Evolutionary conservation across 2,113 vertebrate genomes (phyloP).

Genomic region (Platysteira castanea): DNA sequence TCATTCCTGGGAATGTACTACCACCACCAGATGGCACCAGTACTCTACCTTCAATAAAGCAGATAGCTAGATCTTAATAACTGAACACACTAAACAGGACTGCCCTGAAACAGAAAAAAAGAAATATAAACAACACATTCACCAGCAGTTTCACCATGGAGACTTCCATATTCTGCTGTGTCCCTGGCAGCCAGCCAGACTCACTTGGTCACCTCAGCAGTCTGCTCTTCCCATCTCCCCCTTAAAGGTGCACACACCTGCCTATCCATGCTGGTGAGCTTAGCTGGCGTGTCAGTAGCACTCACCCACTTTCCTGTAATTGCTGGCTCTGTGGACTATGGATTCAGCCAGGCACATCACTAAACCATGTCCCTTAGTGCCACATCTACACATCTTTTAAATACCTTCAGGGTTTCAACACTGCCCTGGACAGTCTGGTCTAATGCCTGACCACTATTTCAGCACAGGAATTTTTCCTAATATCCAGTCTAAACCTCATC

Average conservation of each 20-base stretch:
- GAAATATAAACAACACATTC: not conserved
- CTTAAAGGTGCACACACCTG: not conserved
- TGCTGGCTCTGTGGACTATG: not conserved
- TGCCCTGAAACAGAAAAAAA: not conserved
- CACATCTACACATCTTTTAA: not conserved
- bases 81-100: not conserved
- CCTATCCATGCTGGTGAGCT: no score
- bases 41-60: not conserved
- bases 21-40: not conserved
- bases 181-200: not conserved
- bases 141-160: not conserved
- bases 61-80: accelerated
- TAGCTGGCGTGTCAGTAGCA: not conserved
- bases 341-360: not conserved
- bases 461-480: not conserved
- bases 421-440: not conserved
- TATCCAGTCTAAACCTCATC: not conserved
- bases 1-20: not conserved
- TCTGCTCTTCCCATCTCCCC: not conserved
- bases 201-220: not conserved
- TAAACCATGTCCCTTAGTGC: not conserved
- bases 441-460: not conserved
- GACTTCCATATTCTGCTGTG: not conserved
- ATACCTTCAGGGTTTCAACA: not conserved
- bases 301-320: not conserved